Percentiles rank a stretch among this genome's conserved stretches.
phyloP scores from a whole-genome alignment of 1,140 invertebrate species.

The Sitodiplosis mosellana region DNA sequence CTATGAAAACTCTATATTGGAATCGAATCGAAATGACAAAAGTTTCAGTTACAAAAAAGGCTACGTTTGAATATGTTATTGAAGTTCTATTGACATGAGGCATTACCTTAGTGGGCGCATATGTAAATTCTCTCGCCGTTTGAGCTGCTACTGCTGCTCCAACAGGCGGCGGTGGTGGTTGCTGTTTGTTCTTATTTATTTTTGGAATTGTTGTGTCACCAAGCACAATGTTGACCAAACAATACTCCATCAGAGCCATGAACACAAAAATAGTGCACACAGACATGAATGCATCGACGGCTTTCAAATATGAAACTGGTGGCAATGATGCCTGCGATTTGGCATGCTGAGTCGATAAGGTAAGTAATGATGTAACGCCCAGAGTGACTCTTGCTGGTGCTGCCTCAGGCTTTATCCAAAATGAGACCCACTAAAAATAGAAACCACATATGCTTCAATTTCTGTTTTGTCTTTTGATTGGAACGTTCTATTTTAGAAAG shows the following conservation, averaged over 20 bases:
- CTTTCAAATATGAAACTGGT: conserved; percentile 78
- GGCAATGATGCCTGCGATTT: conserved; percentile 76
- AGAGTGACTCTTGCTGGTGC: conserved; percentile 11
- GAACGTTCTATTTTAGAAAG: no score
- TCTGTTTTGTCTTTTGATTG: no score
- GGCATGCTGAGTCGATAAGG: conserved; percentile 72
- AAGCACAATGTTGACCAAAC: conserved; percentile 59
- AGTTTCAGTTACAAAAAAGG: no score
- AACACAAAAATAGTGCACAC: conserved; percentile 85
- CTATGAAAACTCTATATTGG: neutral
- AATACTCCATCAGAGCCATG: conserved; percentile 81
- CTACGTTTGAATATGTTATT: conserved; percentile 9
- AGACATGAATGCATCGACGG: conserved; percentile 87
- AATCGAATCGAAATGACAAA: neutral
- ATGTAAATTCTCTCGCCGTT: conserved; percentile 7
- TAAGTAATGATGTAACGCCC: conserved; percentile 69
- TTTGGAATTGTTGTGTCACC: conserved; percentile 21
- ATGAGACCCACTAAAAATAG: conserved; percentile 54
- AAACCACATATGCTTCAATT: neutral
- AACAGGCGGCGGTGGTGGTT: conserved; percentile 17
- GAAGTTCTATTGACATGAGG: conserved; percentile 20
- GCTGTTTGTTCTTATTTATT: conserved; percentile 12
- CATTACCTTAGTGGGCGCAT: neutral
- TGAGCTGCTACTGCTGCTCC: conserved; percentile 7
- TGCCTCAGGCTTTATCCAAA: conserved; percentile 56